Base-by-base conservation (phyloP, 2,888 invertebrate genomes). In the Caenorhabditis becei region DNA sequence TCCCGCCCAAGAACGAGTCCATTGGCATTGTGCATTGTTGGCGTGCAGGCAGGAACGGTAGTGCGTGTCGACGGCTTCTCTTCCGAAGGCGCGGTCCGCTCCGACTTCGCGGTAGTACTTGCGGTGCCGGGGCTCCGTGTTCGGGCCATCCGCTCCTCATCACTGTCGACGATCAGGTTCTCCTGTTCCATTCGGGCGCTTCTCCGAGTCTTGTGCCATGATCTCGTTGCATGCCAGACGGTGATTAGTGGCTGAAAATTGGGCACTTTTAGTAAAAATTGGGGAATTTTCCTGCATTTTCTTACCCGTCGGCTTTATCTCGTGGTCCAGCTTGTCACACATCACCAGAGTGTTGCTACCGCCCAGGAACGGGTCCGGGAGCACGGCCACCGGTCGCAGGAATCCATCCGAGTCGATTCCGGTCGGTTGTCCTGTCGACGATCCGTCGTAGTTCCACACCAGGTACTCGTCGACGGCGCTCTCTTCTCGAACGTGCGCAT, bases 101-200 rank as follows among this genome's bases (percentile, higher is more conserved):
- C 98, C 97, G 7, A 97, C 97, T 61, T 97, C 97, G 92, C 97
- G 98, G 92, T 98, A 98, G 93, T 98, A 97, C 32, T 66, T 77
- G 90, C 1, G 90, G 88, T 1, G 75, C 86, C 14, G 90, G 90
- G 71, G 82, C 90, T 28, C 91, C 91, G 62, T 87, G 75, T 71
- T 91, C 91, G 10, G 90, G 90, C 90, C 90, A 90, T 16, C 90
- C 90, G 20, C 91, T 83, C 14, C 11, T 82, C 86, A 67, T 90
- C 90, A 11, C 83, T 66, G 82, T 92, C 93, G 67, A 93, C 86
- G 18, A 93, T 86, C 26, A 92, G 92, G 88, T 93, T 93, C 86
- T 93, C 93, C 83, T 93, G 93, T 78, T 93, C 93, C 75, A 93
- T 92, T 37, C 92, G 93, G 92, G 10, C 90, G 70, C 85, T 1